Evolutionary conservation across 2,113 vertebrate genomes (phyloP).

Genomic region (Sclerurus mexicanus): DNA sequence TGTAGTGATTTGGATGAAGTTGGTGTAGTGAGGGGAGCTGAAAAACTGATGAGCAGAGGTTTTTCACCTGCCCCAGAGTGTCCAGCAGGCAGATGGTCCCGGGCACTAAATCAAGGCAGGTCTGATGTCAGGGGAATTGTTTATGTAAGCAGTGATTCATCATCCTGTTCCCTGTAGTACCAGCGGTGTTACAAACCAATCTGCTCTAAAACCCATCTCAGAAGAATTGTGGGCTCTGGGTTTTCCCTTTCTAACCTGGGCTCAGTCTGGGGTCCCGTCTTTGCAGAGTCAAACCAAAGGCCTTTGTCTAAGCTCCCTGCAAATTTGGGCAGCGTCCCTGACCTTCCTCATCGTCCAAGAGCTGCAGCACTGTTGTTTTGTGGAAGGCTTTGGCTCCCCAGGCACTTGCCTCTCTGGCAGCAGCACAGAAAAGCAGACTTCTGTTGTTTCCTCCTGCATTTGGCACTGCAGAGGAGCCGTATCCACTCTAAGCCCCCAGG

Average conservation of each 20-base stretch:
- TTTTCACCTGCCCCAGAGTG: background rate
- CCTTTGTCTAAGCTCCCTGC: background rate
- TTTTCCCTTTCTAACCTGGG: background rate
- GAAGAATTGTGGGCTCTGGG: background rate
- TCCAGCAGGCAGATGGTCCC: constrained; percentile 28
- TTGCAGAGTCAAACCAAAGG: background rate
- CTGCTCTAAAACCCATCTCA: background rate
- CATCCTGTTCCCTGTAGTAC: background rate
- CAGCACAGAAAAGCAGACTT: background rate
- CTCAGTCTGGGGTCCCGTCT: background rate
- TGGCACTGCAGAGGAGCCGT: background rate
- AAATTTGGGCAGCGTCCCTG: background rate
- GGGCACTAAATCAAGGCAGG: background rate
- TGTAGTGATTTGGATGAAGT: background rate
- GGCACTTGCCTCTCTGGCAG: background rate
- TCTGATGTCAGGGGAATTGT: constrained; percentile 33
- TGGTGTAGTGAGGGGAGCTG: background rate
- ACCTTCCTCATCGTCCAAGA: background rate
- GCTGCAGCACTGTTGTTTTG: background rate
- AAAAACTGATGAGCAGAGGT: background rate
- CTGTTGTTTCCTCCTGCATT: background rate
- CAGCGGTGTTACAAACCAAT: background rate
- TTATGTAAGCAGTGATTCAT: constrained; percentile 40
- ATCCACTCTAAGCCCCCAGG: background rate
- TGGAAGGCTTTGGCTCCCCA: background rate